Evolutionary conservation across 2,113 vertebrate genomes (phyloP), one percentile per base, ranked within the genome.

Genomic region (Erinaceus europaeus): DNA sequence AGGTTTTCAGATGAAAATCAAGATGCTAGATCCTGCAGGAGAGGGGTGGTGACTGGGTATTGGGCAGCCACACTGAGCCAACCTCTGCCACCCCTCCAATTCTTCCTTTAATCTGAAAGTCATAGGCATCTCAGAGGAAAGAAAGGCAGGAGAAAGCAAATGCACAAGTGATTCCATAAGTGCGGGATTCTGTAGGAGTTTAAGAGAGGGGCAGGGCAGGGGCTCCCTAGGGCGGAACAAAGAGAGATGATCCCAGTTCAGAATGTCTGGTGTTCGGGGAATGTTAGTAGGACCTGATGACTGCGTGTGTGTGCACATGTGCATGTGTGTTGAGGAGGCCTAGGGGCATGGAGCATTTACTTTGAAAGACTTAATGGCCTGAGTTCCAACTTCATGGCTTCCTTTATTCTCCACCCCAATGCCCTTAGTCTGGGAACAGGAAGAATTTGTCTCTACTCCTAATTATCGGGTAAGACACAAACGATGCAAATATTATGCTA

Each of bases 391-490:
- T 74, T 91, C 50, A 71, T 81, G 59, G 77, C 38, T 40, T 78
- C 78, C 65, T 94, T 87, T 79, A 48, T 76, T 87, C 84, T 88
- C 85, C 72, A 83, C 82, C 88, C 71, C 48, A 85, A 12, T 77
- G 88, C 86, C 94, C 91, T 92, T 34, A 91, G 90, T 88, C 89
- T 92, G 68, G 80, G 88, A 93, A 94, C 59, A 71, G 86, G 86
- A 91, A 91, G 83, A 91, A 95, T 87, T 77, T 79, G 90, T 90
- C 90, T 94, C 87, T 82, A n/a, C 83, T 92, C 78, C 94, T 96
- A 93, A 96, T 96, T 96, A 94, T 81, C 71, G 32, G 72, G 62
- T 93, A 92, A 94, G 94, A 93, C 94, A 95, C 93, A 94, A 93
- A 90, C 3, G 86, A 91, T 89, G 93, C 89, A 92, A 89, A 92